Base-by-base conservation (phyloP, 2,113 vertebrate genomes). In the Pungitius pungitius region DNA sequence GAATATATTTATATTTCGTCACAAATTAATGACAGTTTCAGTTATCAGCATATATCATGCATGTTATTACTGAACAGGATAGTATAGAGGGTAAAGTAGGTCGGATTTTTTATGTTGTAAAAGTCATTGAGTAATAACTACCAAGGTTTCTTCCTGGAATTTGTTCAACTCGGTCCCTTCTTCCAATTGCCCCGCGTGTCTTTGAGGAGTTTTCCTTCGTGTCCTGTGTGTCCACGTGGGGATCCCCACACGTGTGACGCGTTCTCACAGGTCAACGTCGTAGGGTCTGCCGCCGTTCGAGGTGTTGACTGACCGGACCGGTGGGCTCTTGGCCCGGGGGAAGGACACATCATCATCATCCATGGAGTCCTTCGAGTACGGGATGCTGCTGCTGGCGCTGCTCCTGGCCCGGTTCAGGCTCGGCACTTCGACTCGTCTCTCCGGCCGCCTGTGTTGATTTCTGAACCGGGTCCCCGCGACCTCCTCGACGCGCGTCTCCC, bases 311-410 rank as follows among this genome's bases (percentile, higher is more conserved):
- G 82, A 58, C 12, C 77, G 82, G 24, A 18, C 43, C 1, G 69
- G 73, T 3, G 78, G 58, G 40, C n/a, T 75, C 86, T 93, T 93
- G 24, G 90, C 87, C 47, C 91, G 60, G 3, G 92, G 92, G 56
- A 93, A 94, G 30, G 93, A 92, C 26, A 88, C 82, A 3, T 92
- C 92, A 0, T 92, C 92, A 0, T 94, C 92, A 3, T 94, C 91
- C 75, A 90, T 0, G 11, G 90, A 82, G 58, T 93, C 69, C 15
- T 63, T 81, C 58, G 89, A 83, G 75, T 92, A 93, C 0, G 93
- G 79, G 0, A 92, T 81, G 75, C 92, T 94, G 86, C 86, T 91
- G 86, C 85, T 90, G 62, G 30, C 77, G 49, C 0, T 76, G 85
- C 89, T 93, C 15, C 55, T 49, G 67, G 72, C 7, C 35, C 83